Percentiles rank a stretch among this genome's conserved stretches.
These are phyloP conservation scores for Aselliscus stoliczkanus DNA, from an alignment of 2,797 vertebrate species.

Conservation along the genomic window DNA sequence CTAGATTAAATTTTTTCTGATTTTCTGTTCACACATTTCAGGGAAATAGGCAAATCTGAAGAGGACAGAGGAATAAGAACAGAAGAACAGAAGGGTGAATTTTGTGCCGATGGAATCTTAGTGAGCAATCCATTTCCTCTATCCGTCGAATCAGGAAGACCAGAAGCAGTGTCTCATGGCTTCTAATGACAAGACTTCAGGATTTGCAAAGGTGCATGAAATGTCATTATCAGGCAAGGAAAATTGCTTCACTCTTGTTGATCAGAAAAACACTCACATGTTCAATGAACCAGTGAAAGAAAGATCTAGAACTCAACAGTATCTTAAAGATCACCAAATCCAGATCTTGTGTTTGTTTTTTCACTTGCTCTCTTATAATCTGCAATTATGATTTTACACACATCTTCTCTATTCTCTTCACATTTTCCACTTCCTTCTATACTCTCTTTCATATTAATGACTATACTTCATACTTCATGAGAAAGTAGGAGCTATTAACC, in stretches of 20 bases:
- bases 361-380: background rate
- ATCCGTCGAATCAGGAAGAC: background rate
- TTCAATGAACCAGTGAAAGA: background rate
- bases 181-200: background rate
- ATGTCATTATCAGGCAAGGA: background rate
- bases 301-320: background rate
- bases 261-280: background rate
- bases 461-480: background rate
- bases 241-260: background rate
- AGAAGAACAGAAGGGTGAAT: background rate
- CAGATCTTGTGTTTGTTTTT: background rate
- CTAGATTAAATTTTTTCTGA: background rate
- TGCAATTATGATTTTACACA: background rate
- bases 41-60: background rate
- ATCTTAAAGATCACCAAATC: background rate
- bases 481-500: background rate
- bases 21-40: background rate
- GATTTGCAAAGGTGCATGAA: background rate
- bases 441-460: background rate
- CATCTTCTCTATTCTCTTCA: background rate
- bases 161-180: background rate
- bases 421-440: background rate
- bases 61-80: background rate
- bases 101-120: background rate
- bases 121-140: background rate